phyloP scores from a whole-genome alignment of 2,888 invertebrate genomes.

The Pyrochroa serraticornis region DNA sequence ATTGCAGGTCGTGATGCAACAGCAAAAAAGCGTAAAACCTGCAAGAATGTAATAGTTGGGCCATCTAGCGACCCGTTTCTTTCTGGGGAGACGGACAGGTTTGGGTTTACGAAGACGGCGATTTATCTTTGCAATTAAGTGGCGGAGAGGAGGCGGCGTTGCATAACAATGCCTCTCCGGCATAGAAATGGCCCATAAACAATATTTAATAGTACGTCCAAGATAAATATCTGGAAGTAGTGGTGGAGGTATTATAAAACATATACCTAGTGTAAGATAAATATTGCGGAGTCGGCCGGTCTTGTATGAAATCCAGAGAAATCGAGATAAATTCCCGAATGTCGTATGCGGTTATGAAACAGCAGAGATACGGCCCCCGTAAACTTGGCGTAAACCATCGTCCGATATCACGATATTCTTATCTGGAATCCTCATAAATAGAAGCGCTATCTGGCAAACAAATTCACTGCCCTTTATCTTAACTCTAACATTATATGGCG shows the following conservation, averaged over 20 bases:
- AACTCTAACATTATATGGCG: conserved; percentile 20
- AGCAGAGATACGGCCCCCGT: conserved; percentile 25
- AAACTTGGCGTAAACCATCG: conserved; percentile 31
- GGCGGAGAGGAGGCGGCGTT: conserved; percentile 4
- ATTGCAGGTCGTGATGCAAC: neutral
- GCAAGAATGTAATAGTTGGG: neutral
- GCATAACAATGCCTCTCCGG: conserved; percentile 2
- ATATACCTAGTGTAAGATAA: conserved; percentile 25
- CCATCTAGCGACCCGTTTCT: too few species aligned
- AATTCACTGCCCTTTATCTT: conserved; percentile 36
- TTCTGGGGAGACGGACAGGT: too few species aligned
- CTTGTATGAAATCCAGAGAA: conserved; percentile 31
- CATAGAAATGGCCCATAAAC: conserved; percentile 15
- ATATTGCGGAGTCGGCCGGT: conserved; percentile 26
- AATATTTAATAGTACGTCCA: conserved; percentile 9
- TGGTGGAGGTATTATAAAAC: conserved; percentile 19
- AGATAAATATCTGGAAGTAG: conserved; percentile 22
- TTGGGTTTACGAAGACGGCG: neutral
- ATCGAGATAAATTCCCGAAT: conserved; percentile 34
- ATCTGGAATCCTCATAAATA: conserved; percentile 36
- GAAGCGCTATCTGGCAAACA: conserved; percentile 33
- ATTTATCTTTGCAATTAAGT: conserved; percentile 22
- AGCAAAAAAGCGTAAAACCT: neutral
- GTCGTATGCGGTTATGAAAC: conserved; percentile 33
- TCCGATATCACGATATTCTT: conserved; percentile 34